Percentiles rank a stretch among this genome's conserved stretches.
Conservation (phyloP, 2,113 vertebrate species). For the Azemiops feae region DNA sequence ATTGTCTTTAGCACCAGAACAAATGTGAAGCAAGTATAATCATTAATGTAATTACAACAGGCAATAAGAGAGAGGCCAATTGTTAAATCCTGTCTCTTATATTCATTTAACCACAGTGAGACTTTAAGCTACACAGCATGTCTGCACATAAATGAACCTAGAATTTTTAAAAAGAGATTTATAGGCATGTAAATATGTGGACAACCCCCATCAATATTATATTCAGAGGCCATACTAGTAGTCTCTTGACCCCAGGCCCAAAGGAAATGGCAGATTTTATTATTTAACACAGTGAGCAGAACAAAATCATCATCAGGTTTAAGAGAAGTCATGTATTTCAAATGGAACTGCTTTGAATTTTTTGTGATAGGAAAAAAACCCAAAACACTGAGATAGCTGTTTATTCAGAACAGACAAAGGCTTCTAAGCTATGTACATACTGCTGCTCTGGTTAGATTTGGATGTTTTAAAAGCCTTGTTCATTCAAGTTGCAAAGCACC, state of each 20-base stretch:
- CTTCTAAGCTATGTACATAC: not conserved
- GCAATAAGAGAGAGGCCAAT: not conserved
- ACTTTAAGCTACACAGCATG: not conserved
- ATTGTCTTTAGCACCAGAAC: not conserved
- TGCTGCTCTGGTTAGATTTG: slow-evolving; percentile 10
- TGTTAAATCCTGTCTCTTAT: not conserved
- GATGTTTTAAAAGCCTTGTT: slow-evolving; percentile 11
- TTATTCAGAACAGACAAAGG: slow-evolving; percentile 11
- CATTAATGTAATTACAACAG: slow-evolving; percentile 7
- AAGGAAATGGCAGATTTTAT: not conserved
- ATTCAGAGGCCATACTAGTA: not conserved
- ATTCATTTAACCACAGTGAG: not conserved
- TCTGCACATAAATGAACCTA: not conserved
- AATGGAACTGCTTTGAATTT: not conserved
- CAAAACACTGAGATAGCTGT: not conserved
- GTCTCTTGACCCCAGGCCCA: not conserved
- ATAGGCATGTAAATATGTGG: not conserved
- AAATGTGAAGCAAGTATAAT: not conserved
- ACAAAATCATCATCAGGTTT: not conserved
- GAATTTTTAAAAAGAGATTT: not conserved
- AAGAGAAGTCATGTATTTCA: not conserved
- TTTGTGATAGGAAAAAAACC: not conserved
- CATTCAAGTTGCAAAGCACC: not conserved
- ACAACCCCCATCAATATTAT: not conserved
- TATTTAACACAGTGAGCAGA: not conserved